Conservation (phyloP, 2,797 vertebrate genomes). For the Urophycis tenuis region DNA sequence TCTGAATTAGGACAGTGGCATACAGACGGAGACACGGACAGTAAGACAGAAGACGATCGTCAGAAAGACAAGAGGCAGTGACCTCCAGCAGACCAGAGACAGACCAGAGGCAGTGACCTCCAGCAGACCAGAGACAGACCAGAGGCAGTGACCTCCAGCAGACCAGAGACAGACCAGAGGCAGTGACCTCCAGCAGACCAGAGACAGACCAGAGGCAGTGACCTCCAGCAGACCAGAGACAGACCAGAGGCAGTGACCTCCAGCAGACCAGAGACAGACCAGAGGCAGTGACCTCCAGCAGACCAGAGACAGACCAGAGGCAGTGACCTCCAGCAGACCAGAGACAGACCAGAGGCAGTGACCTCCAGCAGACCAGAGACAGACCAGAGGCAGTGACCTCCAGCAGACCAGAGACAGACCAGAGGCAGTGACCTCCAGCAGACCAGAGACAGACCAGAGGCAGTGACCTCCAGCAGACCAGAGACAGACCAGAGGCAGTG, state of each 20-base stretch:
- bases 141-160: neutral
- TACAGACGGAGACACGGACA: neutral
- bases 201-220: neutral
- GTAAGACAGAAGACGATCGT: neutral
- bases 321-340: no score
- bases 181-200: neutral
- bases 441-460: neutral
- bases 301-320: no score
- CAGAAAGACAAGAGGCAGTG: neutral
- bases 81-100: neutral
- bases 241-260: no score
- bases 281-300: neutral
- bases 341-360: no score
- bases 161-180: neutral
- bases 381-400: neutral
- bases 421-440: neutral
- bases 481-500: neutral
- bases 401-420: neutral
- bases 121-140: neutral
- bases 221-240: no score
- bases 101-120: neutral
- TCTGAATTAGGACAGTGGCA: neutral
- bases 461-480: neutral
- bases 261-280: no score
- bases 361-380: no score